Base-by-base conservation (phyloP, 2,797 vertebrate genomes). In the Thaleichthys pacificus region DNA sequence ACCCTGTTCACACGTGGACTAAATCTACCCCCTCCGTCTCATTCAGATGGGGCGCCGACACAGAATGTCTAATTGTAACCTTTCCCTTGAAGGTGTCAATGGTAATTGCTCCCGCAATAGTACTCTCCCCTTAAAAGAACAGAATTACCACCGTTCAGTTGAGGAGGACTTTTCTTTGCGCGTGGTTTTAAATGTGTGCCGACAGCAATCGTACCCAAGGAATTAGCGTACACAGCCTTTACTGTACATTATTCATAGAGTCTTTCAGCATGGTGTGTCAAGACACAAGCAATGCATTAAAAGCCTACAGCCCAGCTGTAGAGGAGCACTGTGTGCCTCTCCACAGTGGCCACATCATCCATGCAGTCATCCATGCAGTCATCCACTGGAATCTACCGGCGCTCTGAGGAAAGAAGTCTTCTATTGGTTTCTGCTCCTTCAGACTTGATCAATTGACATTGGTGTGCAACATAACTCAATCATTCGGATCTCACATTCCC, bases 231-330 rank as follows among this genome's bases (percentile, higher is more conserved):
- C 51, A 49, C 32, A 38, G 56, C 15, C 63, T 69, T 35, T 12
- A 21, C 26, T 28, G 69, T 80, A 17, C 68, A 76, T 68, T 70
- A 83, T 72, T 80, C 71, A 76, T 42, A 1, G 21, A 14, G 15
- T 64, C 21, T 69, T 71, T 63, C 70, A 49, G 65, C 71, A 51
- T 57, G 69, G 57, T 66, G 58, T 61, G 32, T 30, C 70, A 74
- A 73, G 28, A 30, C 8, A 32, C 35, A 32, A 15, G 8, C 21
- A 6, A 47, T 14, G 42, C 42, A 47, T 47, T 47, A 47, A 47
- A 47, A 47, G 42, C 42, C 42, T 35, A 35, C 6, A 35, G 32
- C 32, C 32, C 32, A 35, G 32, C 6, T 35, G 42, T 47, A 47
- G 42, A 47, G 42, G 42, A 47, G 11, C 42, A 14, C 42, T 14